These are phyloP conservation scores for Sebastes dallii DNA, from an alignment of 2,797 vertebrate species.

Conservation along the genomic window DNA sequence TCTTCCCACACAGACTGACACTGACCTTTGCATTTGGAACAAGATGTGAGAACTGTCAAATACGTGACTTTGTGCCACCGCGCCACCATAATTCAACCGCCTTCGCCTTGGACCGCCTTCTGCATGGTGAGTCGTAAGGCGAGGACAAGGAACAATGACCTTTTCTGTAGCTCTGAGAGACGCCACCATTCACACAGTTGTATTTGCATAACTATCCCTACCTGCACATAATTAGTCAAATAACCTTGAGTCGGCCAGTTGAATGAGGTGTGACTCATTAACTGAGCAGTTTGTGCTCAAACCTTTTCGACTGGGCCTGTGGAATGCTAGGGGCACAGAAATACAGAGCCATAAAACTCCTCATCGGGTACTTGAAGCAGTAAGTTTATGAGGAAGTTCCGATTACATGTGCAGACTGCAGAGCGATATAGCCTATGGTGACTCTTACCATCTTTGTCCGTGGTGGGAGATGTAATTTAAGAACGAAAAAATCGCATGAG, in stretches of 20 bases:
- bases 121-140: conserved; percentile 4
- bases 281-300: conserved; percentile 48
- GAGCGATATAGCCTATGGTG: not conserved
- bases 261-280: conserved; percentile 78
- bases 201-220: conserved; percentile 69
- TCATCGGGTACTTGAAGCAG: not conserved
- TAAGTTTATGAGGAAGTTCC: conserved; percentile 3
- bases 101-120: conserved; percentile 9
- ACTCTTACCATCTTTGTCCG: not conserved
- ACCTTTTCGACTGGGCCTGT: conserved; percentile 27
- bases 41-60: conserved; percentile 1
- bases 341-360: conserved; percentile 25
- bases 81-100: conserved; percentile 16
- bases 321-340: conserved; percentile 1
- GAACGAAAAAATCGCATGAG: not conserved
- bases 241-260: conserved; percentile 71
- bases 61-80: conserved; percentile 17
- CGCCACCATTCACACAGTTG: conserved; percentile 6
- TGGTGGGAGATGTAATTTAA: not conserved
- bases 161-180: conserved; percentile 39
- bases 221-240: conserved; percentile 70
- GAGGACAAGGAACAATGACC: conserved; percentile 45
- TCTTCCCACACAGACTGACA: conserved; percentile 21
- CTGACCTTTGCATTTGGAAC: conserved; percentile 33
- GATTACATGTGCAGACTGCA: not conserved